Evolutionary conservation across 2,888 invertebrate species (phyloP).

Genomic region (Dicyrtoma fusca): DNA sequence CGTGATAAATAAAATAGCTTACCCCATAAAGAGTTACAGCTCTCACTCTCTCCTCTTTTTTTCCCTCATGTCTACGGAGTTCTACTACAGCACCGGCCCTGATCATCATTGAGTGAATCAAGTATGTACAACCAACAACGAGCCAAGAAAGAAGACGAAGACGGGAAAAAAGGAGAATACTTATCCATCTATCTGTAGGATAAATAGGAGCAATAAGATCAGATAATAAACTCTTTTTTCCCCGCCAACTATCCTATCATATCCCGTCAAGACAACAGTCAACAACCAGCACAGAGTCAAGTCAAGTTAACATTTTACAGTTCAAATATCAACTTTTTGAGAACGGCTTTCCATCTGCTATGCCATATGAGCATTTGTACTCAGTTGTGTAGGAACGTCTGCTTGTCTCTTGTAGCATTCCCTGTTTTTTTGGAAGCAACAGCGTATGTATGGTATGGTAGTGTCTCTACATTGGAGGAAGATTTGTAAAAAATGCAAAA

Average conservation of each 20-base stretch:
- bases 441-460: no score
- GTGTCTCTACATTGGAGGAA: no score
- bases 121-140: constrained; percentile 2
- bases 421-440: no score
- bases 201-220: constrained; percentile 19
- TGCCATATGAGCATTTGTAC: no score
- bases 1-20: constrained; percentile 37
- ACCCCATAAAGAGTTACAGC: constrained; percentile 35
- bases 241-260: background rate
- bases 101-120: constrained; percentile 11
- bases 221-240: constrained; percentile 7
- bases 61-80: background rate
- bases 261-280: background rate
- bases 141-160: constrained; percentile 2
- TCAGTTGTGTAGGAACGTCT: no score
- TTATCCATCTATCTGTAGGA: background rate
- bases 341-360: no score
- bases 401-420: no score
- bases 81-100: no score
- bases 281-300: background rate
- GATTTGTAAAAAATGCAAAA: no score
- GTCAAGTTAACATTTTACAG: background rate
- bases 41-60: constrained; percentile 2
- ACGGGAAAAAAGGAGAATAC: no score
- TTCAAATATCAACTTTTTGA: no score